These are phyloP conservation scores for Hydrocynus forskahlii DNA, from an alignment of 2,797 vertebrate genomes.

Conservation along the genomic window DNA sequence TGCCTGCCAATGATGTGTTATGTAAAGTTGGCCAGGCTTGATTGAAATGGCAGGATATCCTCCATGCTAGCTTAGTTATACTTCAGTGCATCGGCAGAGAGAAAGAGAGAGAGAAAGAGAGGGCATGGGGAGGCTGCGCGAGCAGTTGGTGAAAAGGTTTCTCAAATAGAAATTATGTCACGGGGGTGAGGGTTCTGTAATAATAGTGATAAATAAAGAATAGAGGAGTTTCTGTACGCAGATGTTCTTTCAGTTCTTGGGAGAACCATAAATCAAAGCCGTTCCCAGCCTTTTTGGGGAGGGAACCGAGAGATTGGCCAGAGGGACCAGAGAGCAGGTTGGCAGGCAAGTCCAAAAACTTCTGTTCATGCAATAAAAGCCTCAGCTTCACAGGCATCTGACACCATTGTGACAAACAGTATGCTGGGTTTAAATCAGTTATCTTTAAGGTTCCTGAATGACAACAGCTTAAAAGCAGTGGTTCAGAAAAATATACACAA, in stretches of 20 bases:
- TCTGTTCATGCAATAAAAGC: constrained; percentile 26
- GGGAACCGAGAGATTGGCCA: constrained; percentile 13
- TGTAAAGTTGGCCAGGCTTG: constrained; percentile 83
- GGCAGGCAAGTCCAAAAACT: constrained; percentile 1
- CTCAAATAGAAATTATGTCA: constrained; percentile 82
- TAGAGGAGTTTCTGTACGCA: constrained; percentile 72
- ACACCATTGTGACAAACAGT: background rate
- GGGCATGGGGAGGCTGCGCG: constrained; percentile 75
- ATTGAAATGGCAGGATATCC: constrained; percentile 85
- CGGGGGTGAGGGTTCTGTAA: constrained; percentile 72
- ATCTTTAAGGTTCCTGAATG: background rate
- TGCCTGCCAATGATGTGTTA: constrained; percentile 84
- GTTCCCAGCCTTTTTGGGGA: constrained; percentile 38
- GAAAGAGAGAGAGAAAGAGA: constrained; percentile 68
- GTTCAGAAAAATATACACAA: too few species aligned
- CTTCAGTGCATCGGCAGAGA: constrained; percentile 82
- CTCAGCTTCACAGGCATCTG: background rate
- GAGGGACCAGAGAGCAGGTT: constrained; percentile 26
- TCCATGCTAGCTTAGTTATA: constrained; percentile 87
- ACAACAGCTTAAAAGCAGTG: background rate
- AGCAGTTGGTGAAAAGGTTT: constrained; percentile 83
- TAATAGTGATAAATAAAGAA: constrained; percentile 81
- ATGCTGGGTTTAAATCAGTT: background rate
- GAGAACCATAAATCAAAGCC: constrained; percentile 70
- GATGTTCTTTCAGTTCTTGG: constrained; percentile 78